Base-by-base conservation (phyloP, 2,888 invertebrate species). In the Nebria brevicollis region DNA sequence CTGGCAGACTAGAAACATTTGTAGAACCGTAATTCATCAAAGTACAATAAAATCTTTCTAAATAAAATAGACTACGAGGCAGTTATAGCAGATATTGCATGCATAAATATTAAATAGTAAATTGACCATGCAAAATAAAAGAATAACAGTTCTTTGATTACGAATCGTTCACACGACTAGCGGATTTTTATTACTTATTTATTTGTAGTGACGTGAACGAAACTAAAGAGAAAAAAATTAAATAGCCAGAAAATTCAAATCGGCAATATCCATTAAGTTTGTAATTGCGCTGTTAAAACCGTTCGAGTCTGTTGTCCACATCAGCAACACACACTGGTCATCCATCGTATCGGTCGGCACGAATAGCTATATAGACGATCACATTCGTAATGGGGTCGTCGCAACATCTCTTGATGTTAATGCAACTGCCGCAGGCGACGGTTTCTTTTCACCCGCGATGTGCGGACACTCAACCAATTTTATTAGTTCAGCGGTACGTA, bases 191-290 rank as follows among this genome's bases (percentile, higher is more conserved):
- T 75, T 43, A 25, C 54, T 25, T 34, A 70, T 70, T 70, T 70
- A 70, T 70, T 70, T 70, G 70, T 70, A 26, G 70, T 70, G 42
- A 73, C 68, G 42, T 43, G 42, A 43, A 73, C 73, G 15, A 41
- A 20, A 41, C 34, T 13, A 34, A 75, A 75, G 54, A 42, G 75
- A 78, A 72, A 73, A 34, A 78, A 72, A 73, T 34, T 54, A 78
- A 78, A 54, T 20, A 74, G 25, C 66, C 73, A 74, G 79, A 79
- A 79, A 79, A 79, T 79, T 79, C 41, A 79, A 79, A 79, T 79
- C 74, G 74, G 79, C 79, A 74, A 79, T 79, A 79, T 79, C 74
- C 79, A 79, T 79, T 79, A 79, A 79, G 79, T 79, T 66, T 15
- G 79, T 79, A 79, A 79, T 79, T 79, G 79, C 77, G 72, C 65